Percentiles rank a stretch among this genome's conserved stretches.
Conservation (phyloP, 2,888 invertebrate species). For the Drosophila cyrtoloma region DNA sequence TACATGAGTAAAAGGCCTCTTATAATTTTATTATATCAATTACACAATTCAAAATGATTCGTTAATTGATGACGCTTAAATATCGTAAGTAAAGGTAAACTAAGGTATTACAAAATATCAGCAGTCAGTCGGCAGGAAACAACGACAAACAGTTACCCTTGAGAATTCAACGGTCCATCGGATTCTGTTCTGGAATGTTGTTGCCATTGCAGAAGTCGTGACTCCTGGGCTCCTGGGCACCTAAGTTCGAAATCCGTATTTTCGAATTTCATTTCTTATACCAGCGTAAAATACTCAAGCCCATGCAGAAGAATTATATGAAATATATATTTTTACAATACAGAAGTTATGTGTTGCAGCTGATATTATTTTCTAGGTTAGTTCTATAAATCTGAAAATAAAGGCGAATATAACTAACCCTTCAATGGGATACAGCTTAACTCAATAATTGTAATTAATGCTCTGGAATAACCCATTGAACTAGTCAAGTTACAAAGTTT, state of each 20-base stretch:
- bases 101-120: not conserved
- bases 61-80: not conserved
- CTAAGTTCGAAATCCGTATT: not conserved
- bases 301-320: not conserved
- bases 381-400: not conserved
- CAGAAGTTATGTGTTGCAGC: not conserved
- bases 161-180: not conserved
- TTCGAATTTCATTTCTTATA: not conserved
- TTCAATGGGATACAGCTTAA: not conserved
- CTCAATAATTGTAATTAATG: conserved; percentile 9
- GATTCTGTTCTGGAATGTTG: not conserved
- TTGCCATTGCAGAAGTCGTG: not conserved
- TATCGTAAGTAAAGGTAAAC: not conserved
- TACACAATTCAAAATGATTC: not conserved
- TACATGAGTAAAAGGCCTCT: too few relatives aligned
- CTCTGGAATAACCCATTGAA: conserved; percentile 21
- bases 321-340: not conserved
- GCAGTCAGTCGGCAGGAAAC: not conserved
- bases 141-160: not conserved
- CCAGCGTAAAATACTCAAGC: not conserved
- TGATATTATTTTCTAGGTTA: not conserved
- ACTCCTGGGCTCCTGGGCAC: not conserved
- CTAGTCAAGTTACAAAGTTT: conserved; percentile 26
- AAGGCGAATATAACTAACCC: not conserved
- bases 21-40: not conserved